Evolutionary conservation across 2,113 vertebrate species (phyloP).

Genomic region (Pedetes capensis): DNA sequence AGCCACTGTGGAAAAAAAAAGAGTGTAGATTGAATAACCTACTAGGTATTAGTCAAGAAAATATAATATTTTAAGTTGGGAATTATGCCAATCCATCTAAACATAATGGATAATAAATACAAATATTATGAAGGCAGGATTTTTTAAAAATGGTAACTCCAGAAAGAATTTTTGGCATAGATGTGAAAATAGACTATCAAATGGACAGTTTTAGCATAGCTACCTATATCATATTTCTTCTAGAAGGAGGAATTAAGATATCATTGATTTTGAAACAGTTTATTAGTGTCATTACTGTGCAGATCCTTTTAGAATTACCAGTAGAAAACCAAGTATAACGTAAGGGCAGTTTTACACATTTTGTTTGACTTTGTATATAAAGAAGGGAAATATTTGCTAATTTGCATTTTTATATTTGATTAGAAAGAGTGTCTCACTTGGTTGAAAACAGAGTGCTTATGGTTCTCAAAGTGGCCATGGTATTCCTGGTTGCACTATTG

Average conservation of each 20-base stretch:
- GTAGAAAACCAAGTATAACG: neutral
- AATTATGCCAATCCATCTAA: neutral
- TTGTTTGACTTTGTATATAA: neutral
- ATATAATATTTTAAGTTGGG: neutral
- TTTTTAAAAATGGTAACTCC: neutral
- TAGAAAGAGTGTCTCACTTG: neutral
- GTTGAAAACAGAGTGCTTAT: neutral
- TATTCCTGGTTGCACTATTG: neutral
- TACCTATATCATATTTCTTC: neutral
- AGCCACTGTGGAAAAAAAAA: neutral
- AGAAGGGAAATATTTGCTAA: neutral
- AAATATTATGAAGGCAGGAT: neutral
- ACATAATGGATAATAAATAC: neutral
- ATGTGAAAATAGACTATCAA: neutral
- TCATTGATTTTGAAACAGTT: conserved; percentile 2
- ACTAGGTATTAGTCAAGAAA: neutral
- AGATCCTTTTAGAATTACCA: conserved; percentile 24
- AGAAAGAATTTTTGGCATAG: neutral
- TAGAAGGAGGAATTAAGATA: neutral
- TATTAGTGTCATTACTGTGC: neutral
- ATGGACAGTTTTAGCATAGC: neutral
- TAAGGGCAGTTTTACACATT: neutral
- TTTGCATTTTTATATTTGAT: neutral
- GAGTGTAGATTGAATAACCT: neutral
- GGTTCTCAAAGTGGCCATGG: neutral